phyloP scores from a whole-genome alignment of 2,113 vertebrate genomes.

The Agapornis roseicollis region DNA sequence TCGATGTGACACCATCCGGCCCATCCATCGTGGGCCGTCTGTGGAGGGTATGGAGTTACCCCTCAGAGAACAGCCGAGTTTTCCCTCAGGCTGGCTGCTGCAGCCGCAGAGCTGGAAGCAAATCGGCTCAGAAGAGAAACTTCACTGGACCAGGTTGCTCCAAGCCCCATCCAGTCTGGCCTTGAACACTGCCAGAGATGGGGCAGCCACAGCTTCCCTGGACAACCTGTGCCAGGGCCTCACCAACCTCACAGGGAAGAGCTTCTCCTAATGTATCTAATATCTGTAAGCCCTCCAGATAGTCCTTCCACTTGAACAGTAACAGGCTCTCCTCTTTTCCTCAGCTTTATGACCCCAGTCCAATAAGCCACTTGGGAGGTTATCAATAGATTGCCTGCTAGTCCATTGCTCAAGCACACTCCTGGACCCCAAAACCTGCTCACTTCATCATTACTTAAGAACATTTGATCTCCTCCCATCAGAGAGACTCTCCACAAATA shows the following conservation, averaged over 20 bases:
- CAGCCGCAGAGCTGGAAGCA: not conserved
- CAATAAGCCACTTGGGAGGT: not conserved
- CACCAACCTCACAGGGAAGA: not conserved
- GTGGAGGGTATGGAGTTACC: not conserved
- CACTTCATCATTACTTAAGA: not conserved
- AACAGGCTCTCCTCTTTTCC: not conserved
- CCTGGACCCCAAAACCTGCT: not conserved
- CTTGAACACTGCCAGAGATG: not conserved
- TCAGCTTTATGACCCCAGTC: not conserved
- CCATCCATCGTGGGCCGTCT: not conserved
- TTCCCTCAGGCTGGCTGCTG: not conserved
- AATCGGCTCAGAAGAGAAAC: not conserved
- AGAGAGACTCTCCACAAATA: not conserved
- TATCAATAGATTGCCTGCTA: not conserved
- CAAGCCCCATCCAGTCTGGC: not conserved
- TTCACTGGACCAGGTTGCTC: not conserved
- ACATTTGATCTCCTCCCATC: too few relatives aligned
- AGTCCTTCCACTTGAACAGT: not conserved
- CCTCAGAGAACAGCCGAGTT: not conserved
- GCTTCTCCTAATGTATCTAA: not conserved
- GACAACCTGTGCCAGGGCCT: not conserved
- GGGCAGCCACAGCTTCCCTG: not conserved
- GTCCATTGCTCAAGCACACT: not conserved
- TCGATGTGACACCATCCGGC: not conserved
- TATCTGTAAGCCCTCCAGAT: not conserved